A percentile compares a stretch with the other conserved stretches of the same genome.
Conservation (phyloP, 2,797 vertebrate species). For the Sibirionetta formosa region DNA sequence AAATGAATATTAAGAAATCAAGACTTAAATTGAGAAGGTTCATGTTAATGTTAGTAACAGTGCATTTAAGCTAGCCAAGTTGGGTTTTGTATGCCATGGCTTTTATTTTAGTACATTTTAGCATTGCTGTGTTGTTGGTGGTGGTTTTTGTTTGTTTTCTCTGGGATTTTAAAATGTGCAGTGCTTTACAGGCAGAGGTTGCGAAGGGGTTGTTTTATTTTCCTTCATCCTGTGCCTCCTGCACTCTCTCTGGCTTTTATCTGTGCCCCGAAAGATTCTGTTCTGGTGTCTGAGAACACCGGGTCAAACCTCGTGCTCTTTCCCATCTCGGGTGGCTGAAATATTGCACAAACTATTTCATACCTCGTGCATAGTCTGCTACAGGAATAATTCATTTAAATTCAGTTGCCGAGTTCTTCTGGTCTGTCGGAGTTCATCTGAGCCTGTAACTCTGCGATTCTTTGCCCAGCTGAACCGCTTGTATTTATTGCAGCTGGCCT, state of each 20-base stretch:
- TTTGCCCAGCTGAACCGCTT: not conserved
- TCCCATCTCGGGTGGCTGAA: not conserved
- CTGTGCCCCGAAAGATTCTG: not conserved
- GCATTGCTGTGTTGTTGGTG: too few species aligned
- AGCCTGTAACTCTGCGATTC: not conserved
- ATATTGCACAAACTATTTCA: not conserved
- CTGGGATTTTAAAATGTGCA: rapidly evolving
- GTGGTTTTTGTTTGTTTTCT: too few species aligned
- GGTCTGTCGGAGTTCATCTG: not conserved
- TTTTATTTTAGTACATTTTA: not conserved
- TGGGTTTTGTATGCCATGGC: rapidly evolving
- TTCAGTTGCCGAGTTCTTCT: not conserved
- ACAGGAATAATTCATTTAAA: not conserved
- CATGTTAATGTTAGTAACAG: rapidly evolving
- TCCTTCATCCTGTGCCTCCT: not conserved
- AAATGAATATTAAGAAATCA: rapidly evolving
- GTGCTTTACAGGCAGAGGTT: rapidly evolving
- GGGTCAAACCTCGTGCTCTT: not conserved
- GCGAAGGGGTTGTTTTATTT: not conserved
- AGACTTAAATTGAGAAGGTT: not conserved
- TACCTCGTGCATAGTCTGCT: not conserved
- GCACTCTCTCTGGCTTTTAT: not conserved
- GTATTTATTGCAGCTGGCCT: not conserved
- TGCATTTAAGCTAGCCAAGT: not conserved
- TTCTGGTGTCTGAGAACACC: not conserved